Percentiles rank a stretch among this genome's conserved stretches.
phyloP scores from a whole-genome alignment of 1,140 invertebrate species.

The Tetraneura akinire region DNA sequence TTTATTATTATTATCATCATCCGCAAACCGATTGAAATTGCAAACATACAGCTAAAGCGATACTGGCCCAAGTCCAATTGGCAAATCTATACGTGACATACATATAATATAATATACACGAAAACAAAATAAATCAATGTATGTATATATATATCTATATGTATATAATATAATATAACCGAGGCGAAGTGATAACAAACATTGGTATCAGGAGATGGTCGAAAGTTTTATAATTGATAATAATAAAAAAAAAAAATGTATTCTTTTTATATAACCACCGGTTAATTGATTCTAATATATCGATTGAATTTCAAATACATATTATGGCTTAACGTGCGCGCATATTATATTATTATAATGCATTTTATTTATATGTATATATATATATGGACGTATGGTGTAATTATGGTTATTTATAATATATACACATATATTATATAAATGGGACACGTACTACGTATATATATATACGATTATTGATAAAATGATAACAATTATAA shows the following conservation, averaged over 20 bases:
- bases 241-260: not conserved
- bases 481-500: too few relatives aligned
- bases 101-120: not conserved
- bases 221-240: not conserved
- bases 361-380: not conserved
- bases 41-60: conserved; percentile 1
- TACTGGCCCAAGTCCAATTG: conserved; percentile 39
- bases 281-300: not conserved
- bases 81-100: conserved; percentile 47
- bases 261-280: not conserved
- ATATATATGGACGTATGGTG: not conserved
- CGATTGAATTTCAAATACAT: not conserved
- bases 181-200: conserved; percentile 18
- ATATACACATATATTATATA: too few relatives aligned
- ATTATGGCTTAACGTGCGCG: too few relatives aligned
- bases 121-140: conserved; percentile 20
- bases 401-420: not conserved
- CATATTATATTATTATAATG: too few relatives aligned
- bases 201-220: not conserved
- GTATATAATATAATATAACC: too few relatives aligned
- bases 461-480: too few relatives aligned
- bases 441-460: not conserved
- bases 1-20: conserved; percentile 38
- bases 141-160: too few relatives aligned
- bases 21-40: conserved; percentile 43